phyloP scores from a whole-genome alignment of 2,888 invertebrate species.

The Argyra leucocephala region DNA sequence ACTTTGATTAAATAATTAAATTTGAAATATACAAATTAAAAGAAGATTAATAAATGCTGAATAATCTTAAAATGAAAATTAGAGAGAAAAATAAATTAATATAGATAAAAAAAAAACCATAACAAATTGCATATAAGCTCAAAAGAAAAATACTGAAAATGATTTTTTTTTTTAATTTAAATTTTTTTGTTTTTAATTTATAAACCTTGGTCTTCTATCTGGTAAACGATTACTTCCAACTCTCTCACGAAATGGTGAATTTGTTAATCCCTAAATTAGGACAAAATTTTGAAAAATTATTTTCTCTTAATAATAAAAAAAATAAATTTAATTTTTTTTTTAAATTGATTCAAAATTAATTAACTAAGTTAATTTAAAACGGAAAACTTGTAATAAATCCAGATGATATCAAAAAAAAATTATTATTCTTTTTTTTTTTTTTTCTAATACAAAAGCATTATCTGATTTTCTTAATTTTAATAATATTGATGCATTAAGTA shows the following conservation, averaged over 20 bases:
- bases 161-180: constrained; percentile 13
- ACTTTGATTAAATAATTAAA: no score
- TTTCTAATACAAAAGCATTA: constrained; percentile 6
- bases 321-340: constrained; percentile 22
- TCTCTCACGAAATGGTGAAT: constrained; percentile 81
- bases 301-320: constrained; percentile 12
- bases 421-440: background rate
- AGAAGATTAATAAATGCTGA: no score
- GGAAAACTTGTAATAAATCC: background rate
- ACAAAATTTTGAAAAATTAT: background rate
- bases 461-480: background rate
- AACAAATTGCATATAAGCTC: background rate
- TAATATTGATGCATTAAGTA: background rate
- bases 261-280: constrained; percentile 47
- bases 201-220: constrained; percentile 74
- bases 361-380: background rate
- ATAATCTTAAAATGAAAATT: constrained; percentile 39
- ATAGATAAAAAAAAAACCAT: constrained; percentile 20
- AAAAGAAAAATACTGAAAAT: background rate
- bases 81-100: constrained; percentile 24
- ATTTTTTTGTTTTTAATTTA: constrained; percentile 33
- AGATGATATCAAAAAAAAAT: background rate
- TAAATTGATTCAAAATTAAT: background rate
- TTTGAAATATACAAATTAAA: no score
- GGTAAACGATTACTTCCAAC: constrained; percentile 79